Percentiles rank a stretch among this genome's conserved stretches.
phyloP scores from a whole-genome alignment of 2,797 vertebrate genomes.

The Chrysocyon brachyurus region DNA sequence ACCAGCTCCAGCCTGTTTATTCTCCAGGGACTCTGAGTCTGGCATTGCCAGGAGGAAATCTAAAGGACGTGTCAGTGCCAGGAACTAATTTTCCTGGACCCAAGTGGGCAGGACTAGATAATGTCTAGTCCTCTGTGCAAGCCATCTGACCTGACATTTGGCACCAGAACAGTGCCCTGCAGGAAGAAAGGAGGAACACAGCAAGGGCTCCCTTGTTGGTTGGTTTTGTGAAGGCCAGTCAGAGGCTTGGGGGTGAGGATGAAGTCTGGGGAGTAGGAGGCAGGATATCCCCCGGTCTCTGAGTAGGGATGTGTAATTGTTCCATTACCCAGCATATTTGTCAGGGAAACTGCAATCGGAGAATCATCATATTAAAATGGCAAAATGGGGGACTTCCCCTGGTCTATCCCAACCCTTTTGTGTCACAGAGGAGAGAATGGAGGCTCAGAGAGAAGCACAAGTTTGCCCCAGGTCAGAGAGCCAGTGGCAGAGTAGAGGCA shows the following conservation, averaged over 20 bases:
- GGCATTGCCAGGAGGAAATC: slow-evolving; percentile 47
- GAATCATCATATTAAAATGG: background rate
- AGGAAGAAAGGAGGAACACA: background rate
- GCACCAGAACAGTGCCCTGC: background rate
- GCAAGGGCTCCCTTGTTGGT: background rate
- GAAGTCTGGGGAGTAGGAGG: background rate
- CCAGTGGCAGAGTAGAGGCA: background rate
- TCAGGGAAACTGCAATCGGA: background rate
- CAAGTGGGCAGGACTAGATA: background rate
- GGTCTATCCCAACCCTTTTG: background rate
- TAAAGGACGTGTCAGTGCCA: slow-evolving; percentile 1
- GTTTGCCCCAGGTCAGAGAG: background rate
- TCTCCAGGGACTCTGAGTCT: background rate
- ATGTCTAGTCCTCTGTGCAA: background rate
- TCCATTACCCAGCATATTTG: background rate
- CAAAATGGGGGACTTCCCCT: background rate
- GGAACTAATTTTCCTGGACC: slow-evolving; percentile 27
- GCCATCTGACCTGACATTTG: slow-evolving; percentile 4
- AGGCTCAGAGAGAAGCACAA: background rate
- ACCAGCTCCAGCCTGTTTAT: background rate
- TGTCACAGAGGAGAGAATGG: background rate
- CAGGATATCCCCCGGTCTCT: background rate
- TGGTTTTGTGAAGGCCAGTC: background rate
- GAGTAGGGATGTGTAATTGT: background rate
- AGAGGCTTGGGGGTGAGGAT: background rate